Base-by-base conservation (phyloP, 2,888 invertebrate species). In the Phytoseiulus persimilis region DNA sequence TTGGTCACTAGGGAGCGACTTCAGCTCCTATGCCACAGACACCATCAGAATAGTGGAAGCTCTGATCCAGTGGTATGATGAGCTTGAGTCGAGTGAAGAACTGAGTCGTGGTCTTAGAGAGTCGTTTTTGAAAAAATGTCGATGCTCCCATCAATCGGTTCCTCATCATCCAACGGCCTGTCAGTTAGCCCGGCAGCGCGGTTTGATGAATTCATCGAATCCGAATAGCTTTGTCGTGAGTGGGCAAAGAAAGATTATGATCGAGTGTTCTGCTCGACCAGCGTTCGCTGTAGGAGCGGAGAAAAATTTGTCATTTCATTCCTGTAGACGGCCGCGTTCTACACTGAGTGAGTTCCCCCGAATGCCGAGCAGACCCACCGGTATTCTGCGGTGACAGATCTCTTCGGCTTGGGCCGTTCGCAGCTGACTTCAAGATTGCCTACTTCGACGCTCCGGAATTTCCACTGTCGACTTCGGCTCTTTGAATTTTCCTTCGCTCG, bases 241-340 rank as follows among this genome's bases (percentile, higher is more conserved):
- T 65, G 65, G 65, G 65, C 65, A 65, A 65, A 65, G 65, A 65
- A 65, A 65, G 65, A 65, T 65, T 65, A 65, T 65, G 65, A 65
- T 65, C 65, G 65, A 65, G 65, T 23, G 65, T 65, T 65, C 65
- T 65, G 65, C 65, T 65, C 65, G 65, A 65, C 18, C 65, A 23
- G 65, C 46, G 14, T 11, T 14, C 46, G 46, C 9, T 14, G 46
- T 65, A 18, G 65, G 1, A 65, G 65, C 65, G 65, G 18, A 9
- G 39, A 65, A 65, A 65, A 65, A 65, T 65, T 65, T 65, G 65
- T 65, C 65, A 65, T 65, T 65, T 65, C 65, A 65, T 65, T 65
- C 18, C 28, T 65, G 65, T 28, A 28, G 65, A 65, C 65, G 65
- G 65, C 65, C 65, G 14, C 6, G 46, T 46, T 46, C 14, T 14